A percentile compares a stretch with the other conserved stretches of the same genome.
Evolutionary conservation across 2,113 vertebrate genomes (phyloP).

Genomic region (Chauna torquata): DNA sequence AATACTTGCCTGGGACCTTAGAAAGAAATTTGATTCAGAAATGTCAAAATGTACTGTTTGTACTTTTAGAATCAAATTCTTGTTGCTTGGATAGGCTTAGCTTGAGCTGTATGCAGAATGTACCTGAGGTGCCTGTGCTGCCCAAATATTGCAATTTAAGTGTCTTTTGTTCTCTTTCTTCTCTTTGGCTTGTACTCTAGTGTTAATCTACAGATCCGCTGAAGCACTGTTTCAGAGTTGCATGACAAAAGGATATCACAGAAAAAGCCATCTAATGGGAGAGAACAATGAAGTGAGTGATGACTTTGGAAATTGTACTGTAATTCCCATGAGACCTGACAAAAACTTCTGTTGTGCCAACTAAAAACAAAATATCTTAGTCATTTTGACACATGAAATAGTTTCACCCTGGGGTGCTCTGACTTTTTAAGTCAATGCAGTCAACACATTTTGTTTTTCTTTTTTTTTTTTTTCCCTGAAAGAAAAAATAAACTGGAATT

Average conservation of each 20-base stretch:
- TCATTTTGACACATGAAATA: neutral
- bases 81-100: neutral
- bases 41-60: neutral
- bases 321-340: neutral
- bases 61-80: neutral
- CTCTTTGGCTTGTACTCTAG: neutral
- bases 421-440: neutral
- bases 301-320: neutral
- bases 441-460: fast-evolving
- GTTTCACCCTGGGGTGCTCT: neutral
- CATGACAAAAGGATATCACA: neutral
- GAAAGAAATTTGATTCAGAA: neutral
- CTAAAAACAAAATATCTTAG: neutral
- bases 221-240: neutral
- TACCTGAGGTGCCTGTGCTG: neutral
- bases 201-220: neutral
- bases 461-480: neutral
- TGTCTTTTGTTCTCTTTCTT: neutral
- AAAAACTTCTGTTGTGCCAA: neutral
- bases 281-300: neutral
- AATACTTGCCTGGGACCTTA: neutral
- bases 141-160: neutral
- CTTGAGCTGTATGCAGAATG: neutral
- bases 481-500: neutral
- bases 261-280: neutral